A percentile compares a stretch with the other conserved stretches of the same genome.
Evolutionary conservation across 2,113 vertebrate species (phyloP).

Genomic region (Cottus gobio): DNA sequence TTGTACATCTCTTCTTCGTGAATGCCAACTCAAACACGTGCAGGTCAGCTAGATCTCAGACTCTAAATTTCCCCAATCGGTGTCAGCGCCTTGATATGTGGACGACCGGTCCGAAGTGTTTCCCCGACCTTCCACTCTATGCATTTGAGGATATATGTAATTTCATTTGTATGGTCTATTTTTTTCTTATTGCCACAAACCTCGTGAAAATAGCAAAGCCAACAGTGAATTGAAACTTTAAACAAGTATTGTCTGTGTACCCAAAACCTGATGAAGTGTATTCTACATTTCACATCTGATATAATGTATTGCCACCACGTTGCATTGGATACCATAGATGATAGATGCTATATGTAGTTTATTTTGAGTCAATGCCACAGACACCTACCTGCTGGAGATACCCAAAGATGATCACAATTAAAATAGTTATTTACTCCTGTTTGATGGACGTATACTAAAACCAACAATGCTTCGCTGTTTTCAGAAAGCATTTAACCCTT

Average conservation of each 20-base stretch:
- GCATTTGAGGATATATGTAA: not conserved
- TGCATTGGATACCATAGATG: not conserved
- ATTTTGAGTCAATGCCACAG: not conserved
- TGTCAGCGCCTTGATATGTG: not conserved
- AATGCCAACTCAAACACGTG: not conserved
- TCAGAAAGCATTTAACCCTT: not conserved
- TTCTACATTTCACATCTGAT: not conserved
- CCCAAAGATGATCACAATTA: not conserved
- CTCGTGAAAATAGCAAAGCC: not conserved
- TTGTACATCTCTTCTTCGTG: not conserved
- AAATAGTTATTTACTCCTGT: not conserved
- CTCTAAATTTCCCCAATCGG: not conserved
- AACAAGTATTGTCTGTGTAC: not conserved
- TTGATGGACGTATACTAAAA: not conserved
- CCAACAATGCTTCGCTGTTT: not conserved
- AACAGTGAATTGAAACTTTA: not conserved
- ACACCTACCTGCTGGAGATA: not conserved
- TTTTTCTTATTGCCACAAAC: conserved; percentile 1
- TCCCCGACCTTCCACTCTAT: not conserved
- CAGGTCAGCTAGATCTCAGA: not conserved
- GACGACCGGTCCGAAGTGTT: not conserved
- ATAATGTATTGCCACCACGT: not conserved
- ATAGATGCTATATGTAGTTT: too few relatives aligned
- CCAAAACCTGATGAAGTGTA: not conserved
- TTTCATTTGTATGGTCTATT: not conserved